These are phyloP conservation scores for Tapirus indicus DNA, from an alignment of 2,797 vertebrate species.

Conservation along the genomic window DNA sequence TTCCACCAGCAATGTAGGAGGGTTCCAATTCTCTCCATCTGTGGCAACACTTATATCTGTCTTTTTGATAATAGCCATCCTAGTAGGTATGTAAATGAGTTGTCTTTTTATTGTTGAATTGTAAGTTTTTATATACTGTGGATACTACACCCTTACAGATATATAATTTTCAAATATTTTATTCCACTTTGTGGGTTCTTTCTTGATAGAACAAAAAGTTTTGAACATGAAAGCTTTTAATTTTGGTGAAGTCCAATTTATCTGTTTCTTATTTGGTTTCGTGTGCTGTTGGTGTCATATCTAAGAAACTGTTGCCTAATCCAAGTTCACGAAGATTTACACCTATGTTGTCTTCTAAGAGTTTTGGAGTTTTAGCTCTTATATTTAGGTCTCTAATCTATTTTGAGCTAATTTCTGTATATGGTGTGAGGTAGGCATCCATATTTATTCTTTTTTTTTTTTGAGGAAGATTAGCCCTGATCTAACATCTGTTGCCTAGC, in stretches of 20 bases:
- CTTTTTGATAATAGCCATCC: not conserved
- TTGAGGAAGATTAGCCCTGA: no score
- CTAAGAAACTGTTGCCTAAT: not conserved
- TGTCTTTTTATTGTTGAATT: not conserved
- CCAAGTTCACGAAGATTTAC: not conserved
- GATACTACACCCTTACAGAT: not conserved
- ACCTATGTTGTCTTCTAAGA: not conserved
- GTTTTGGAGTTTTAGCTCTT: not conserved
- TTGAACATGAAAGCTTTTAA: not conserved
- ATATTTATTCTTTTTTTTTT: not conserved
- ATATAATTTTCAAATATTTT: not conserved
- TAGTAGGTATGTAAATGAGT: not conserved
- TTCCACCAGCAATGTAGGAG: not conserved
- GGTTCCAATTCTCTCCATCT: not conserved
- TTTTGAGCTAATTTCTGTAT: constrained; percentile 17
- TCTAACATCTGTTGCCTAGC: no score
- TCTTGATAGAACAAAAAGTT: not conserved
- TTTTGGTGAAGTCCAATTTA: not conserved
- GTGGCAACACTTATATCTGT: not conserved
- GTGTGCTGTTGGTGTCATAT: not conserved
- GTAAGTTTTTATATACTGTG: not conserved
- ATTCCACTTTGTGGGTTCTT: not conserved
- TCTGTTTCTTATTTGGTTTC: not conserved
- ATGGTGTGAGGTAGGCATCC: not conserved
- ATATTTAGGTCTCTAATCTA: not conserved